Conservation (phyloP, 1,140 invertebrate species). For the Palaemon carinicauda region DNA sequence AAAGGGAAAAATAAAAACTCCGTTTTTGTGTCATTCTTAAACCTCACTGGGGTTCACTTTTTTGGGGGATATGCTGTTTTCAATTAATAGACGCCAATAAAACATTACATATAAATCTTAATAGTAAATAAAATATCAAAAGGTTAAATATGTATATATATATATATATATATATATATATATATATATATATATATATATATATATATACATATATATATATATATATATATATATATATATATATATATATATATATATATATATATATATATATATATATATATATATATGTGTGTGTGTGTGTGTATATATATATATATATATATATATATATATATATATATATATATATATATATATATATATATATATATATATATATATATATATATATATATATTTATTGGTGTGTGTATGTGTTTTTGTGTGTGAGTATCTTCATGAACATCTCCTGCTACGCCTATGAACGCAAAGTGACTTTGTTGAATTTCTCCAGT, state of each 20-base stretch:
- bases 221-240: constrained; percentile 9
- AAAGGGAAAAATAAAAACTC: too few relatives aligned
- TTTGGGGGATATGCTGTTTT: too few relatives aligned
- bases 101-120: too few relatives aligned
- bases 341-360: constrained; percentile 9
- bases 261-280: neutral
- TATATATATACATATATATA: constrained; percentile 5
- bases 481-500: too few relatives aligned
- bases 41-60: too few relatives aligned
- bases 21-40: too few relatives aligned
- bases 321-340: constrained; percentile 3
- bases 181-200: constrained; percentile 9
- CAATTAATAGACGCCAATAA: too few relatives aligned
- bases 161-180: constrained; percentile 9
- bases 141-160: constrained; percentile 5
- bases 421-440: too few relatives aligned
- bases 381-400: constrained; percentile 9
- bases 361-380: constrained; percentile 2
- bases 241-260: neutral
- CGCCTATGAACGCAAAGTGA: too few relatives aligned
- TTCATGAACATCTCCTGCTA: too few relatives aligned
- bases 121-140: too few relatives aligned
- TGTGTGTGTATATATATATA: neutral
- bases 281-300: neutral
- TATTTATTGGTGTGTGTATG: neutral